Base-by-base conservation (phyloP, 2,113 vertebrate species). In the Catagonus wagneri region DNA sequence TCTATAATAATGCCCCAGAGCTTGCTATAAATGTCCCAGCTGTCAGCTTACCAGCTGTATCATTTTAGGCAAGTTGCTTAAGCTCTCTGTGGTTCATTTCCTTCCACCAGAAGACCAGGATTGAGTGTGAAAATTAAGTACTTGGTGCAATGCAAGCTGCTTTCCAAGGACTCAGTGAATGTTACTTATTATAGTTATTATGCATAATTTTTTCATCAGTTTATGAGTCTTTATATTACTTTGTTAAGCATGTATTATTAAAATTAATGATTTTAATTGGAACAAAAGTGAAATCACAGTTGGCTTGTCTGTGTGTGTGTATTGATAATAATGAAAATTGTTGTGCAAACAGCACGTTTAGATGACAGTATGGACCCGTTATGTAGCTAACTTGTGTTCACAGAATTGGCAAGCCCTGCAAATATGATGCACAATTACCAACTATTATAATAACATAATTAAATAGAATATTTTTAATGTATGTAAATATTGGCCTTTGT, bases 381-480 rank as follows among this genome's bases (percentile, higher is more conserved):
- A 32, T 6, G 1, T 60, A 68, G 58, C 74, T 65, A 69, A 22
- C 39, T 20, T 76, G 2, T 36, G 14, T 85, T 89, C 27, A 69
- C 9, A 10, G 39, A 74, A 36, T 4, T 34, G 36, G 50, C 74
- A 75, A 16, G 3, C 11, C n/a, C 54, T 44, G 36, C 36, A 7
- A 44, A 89, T 16, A 63, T 86, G 54, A 25, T 78, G 20, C 14
- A 50, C 44, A 76, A 66, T 88, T 69, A 75, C 54, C 74, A 66
- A 13, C 65, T 86, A 66, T 81, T 88, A 44, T 94, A 76, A 86
- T 87, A 13, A 60, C 29, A 75, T 69, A 92, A 74, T 74, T 81
- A 76, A 72, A 52, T 54, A 76, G 76, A 84, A 36, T 58, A 86
- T 2, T 54, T 86, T 94, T 66, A 74, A 50, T 66, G 60, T 90